Conservation (phyloP, 1,140 invertebrate species). For the Tetramorium simillimum region DNA sequence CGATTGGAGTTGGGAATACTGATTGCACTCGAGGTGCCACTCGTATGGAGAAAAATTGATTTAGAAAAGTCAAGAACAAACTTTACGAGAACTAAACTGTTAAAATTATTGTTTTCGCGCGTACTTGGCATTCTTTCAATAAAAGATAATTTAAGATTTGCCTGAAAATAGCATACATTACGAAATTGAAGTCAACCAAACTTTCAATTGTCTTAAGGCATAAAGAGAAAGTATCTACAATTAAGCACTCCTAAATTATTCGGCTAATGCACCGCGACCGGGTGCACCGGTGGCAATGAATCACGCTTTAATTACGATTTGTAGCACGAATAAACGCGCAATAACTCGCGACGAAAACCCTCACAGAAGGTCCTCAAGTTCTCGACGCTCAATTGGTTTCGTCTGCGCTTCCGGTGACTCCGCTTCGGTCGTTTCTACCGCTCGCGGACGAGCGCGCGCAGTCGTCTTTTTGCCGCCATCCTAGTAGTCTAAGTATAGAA, state of each 20-base stretch:
- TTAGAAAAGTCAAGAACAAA: neutral
- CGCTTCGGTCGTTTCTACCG: constrained; percentile 19
- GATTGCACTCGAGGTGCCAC: neutral
- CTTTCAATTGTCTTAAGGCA: neutral
- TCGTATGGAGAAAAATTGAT: neutral
- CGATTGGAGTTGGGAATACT: constrained; percentile 10
- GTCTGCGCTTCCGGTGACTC: constrained; percentile 48
- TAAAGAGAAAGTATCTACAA: neutral
- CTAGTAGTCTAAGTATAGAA: constrained; percentile 70
- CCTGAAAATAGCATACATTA: neutral
- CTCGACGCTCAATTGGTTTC: constrained; percentile 52
- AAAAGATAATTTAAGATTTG: neutral
- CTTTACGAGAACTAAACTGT: neutral
- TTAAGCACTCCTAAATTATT: constrained; percentile 39
- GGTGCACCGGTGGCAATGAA: constrained; percentile 28
- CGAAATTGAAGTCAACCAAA: neutral
- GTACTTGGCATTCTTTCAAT: neutral
- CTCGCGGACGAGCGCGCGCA: neutral
- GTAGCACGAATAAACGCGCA: constrained; percentile 29
- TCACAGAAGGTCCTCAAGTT: constrained; percentile 45
- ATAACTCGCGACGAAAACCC: constrained; percentile 31
- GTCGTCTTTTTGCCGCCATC: constrained; percentile 41
- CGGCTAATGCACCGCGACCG: neutral
- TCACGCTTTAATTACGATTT: constrained; percentile 47
- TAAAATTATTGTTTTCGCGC: neutral